Percentiles rank a stretch among this genome's conserved stretches.
These are phyloP conservation scores for Brachyopa scutellaris DNA, from an alignment of 2,888 invertebrate genomes.

Conservation along the genomic window DNA sequence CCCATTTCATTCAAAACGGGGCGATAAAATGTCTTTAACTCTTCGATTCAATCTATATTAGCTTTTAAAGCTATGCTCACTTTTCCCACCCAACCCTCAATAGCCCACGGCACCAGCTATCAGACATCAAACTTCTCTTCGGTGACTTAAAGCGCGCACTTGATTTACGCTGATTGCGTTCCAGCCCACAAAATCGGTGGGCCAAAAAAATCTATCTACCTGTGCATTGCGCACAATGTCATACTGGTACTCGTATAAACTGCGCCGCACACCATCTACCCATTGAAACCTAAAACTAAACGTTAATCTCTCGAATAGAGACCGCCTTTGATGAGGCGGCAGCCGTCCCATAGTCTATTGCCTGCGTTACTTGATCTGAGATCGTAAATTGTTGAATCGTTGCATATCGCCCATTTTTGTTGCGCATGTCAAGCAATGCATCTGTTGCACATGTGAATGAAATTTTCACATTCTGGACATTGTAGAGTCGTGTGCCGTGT, in stretches of 20 bases:
- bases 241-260: no score
- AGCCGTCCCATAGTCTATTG: constrained; percentile 37
- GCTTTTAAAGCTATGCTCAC: constrained; percentile 23
- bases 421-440: constrained; percentile 53
- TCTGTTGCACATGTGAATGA: constrained; percentile 47
- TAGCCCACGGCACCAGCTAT: constrained; percentile 40
- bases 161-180: constrained; percentile 72
- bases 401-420: constrained; percentile 52
- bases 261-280: constrained; percentile 48
- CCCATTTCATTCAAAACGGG: constrained; percentile 44
- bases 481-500: constrained; percentile 52
- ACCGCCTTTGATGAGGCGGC: constrained; percentile 72
- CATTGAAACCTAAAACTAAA: constrained; percentile 62
- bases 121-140: constrained; percentile 38
- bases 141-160: constrained; percentile 70
- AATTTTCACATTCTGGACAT: constrained; percentile 41
- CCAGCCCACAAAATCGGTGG: constrained; percentile 60
- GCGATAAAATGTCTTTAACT: constrained; percentile 37
- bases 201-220: constrained; percentile 42
- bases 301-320: constrained; percentile 63
- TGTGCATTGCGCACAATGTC: constrained; percentile 65
- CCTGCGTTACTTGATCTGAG: constrained; percentile 59
- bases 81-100: background rate
- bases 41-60: constrained; percentile 43
- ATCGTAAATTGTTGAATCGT: constrained; percentile 67